Base-by-base conservation (phyloP, 2,113 vertebrate species). In the Paradoxurus hermaphroditus region DNA sequence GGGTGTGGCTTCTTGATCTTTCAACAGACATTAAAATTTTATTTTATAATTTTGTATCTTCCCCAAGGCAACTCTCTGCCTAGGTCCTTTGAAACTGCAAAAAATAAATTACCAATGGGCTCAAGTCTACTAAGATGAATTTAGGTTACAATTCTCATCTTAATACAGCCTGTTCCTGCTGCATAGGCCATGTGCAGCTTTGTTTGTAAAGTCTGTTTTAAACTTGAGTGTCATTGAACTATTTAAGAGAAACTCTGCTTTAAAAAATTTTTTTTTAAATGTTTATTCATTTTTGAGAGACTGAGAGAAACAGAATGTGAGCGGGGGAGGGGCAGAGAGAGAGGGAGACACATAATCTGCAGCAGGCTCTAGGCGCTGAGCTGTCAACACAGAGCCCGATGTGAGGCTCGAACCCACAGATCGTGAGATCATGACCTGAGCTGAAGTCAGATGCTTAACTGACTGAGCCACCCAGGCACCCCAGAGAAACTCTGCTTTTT, bases 41-140 rank as follows among this genome's bases (percentile, higher is more conserved):
- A 91, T 91, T 85, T 91, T 88, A 92, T 96, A 91, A 93, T 96
- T 97, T 94, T 94, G 9, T 79, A 25, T 90, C 51, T 90, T 18
- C 81, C 84, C 65, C 53, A 49, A 82, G 96, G 97, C 79, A 96
- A 6, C 5, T 93, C 41, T 91, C 63, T 94, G 59, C 82, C 59
- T 94, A 56, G 34, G 79, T 96, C n/a, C 36, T 97, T 97, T 96
- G 95, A 97, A 97, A 96, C 86, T 62, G 34, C 3, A 91, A 79
- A 79, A 89, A 77, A 44, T 51, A 96, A 91, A 91, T 91, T 62
- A 96, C 36, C 67, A 78, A 0, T 62, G 68, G 89, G 93, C 91
- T 90, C 19, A 53, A 81, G 44, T 97, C 78, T 75, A 96, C 31
- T 49, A 62, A n/a, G 36, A 53, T 63, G 39, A 18, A 73, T 77